Conservation (phyloP, 2,797 vertebrate genomes). For the Cephalopachus bancanus region DNA sequence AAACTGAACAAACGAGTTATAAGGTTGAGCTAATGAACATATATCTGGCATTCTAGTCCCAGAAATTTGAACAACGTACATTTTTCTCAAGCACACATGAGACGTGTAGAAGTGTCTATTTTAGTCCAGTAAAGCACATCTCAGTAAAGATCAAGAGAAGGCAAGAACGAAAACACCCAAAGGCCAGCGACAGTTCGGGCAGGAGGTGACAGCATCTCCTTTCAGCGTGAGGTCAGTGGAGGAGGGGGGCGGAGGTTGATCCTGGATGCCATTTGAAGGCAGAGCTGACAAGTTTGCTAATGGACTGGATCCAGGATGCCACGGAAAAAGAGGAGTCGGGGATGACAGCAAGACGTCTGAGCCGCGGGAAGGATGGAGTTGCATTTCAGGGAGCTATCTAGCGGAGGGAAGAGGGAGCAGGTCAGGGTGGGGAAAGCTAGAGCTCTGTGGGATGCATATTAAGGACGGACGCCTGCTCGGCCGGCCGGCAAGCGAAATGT, state of each 20-base stretch:
- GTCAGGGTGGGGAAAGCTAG: not conserved
- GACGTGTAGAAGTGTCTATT: not conserved
- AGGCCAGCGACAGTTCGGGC: not conserved
- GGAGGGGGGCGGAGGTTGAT: not conserved
- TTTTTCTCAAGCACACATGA: constrained; percentile 24
- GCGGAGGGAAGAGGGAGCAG: not conserved
- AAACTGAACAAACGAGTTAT: not conserved
- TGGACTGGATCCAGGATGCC: not conserved
- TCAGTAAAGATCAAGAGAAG: not conserved
- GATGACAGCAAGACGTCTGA: not conserved
- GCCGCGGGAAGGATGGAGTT: not conserved
- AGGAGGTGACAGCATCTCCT: not conserved
- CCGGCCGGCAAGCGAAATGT: not conserved
- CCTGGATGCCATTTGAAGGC: not conserved
- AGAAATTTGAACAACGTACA: not conserved
- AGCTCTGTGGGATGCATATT: not conserved
- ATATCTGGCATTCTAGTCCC: not conserved
- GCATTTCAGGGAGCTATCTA: not conserved
- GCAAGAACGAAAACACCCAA: not conserved
- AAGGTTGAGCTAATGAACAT: not conserved
- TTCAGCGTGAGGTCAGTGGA: not conserved
- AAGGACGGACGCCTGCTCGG: not conserved
- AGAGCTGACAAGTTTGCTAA: not conserved
- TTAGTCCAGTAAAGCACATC: not conserved
- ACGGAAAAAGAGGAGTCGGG: not conserved